Evolutionary conservation across 2,113 vertebrate genomes (phyloP).

Genomic region (Prolemur simus): DNA sequence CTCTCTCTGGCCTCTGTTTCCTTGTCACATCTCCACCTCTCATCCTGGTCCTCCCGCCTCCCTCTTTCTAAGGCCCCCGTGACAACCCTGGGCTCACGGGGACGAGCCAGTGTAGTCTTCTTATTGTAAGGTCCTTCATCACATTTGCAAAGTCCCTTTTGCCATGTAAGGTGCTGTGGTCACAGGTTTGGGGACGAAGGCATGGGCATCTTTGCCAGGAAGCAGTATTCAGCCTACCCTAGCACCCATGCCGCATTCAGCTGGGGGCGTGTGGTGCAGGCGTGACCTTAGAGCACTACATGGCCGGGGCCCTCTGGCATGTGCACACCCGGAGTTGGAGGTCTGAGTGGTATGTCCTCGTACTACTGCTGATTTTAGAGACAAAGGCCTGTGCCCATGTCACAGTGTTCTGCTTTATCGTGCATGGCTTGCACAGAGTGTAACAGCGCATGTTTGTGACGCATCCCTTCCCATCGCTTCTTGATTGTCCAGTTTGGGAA

Average conservation of each 20-base stretch:
- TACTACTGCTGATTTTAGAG: background rate
- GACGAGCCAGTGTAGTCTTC: background rate
- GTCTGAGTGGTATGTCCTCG: background rate
- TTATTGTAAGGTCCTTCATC: background rate
- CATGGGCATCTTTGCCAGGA: background rate
- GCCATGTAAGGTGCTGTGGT: rapidly evolving
- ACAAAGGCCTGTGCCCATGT: background rate
- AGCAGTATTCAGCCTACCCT: no score
- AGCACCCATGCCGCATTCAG: no score
- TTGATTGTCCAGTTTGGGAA: background rate
- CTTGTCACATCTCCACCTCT: background rate
- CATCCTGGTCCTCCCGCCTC: background rate
- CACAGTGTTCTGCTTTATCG: background rate
- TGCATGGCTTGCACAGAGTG: rapidly evolving
- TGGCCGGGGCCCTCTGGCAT: background rate
- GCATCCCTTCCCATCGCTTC: background rate
- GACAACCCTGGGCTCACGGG: rapidly evolving
- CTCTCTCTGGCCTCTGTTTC: background rate
- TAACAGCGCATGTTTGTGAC: background rate
- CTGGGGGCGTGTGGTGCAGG: no score
- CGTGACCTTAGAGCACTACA: rapidly evolving
- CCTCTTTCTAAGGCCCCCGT: background rate
- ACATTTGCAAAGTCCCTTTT: background rate
- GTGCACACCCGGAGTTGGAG: no score
- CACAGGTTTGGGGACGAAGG: background rate